Evolutionary conservation across 2,797 vertebrate genomes (phyloP).

Genomic region (Acipenser oxyrinchus): DNA sequence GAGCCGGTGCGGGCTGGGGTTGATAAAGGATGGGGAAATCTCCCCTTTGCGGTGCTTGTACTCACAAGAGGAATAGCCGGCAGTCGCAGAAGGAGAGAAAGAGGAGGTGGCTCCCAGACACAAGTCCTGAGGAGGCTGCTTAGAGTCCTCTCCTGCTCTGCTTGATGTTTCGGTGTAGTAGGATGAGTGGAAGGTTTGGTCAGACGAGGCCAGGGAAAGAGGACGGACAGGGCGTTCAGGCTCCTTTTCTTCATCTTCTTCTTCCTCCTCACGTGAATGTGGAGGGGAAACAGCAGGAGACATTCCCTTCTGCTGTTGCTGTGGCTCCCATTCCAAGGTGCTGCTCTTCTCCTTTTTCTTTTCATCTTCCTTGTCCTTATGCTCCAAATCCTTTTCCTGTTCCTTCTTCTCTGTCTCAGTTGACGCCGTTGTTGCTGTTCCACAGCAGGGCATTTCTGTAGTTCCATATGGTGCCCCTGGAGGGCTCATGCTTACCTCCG

Average conservation of each 20-base stretch:
- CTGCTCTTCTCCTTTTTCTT: slow-evolving; percentile 47
- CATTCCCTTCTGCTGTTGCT: slow-evolving; percentile 51
- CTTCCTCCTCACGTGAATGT: slow-evolving; percentile 60
- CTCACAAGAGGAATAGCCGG: slow-evolving; percentile 71
- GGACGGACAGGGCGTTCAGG: slow-evolving; percentile 70
- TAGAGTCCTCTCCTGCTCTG: slow-evolving; percentile 42
- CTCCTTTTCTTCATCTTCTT: slow-evolving; percentile 61
- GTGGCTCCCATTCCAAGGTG: slow-evolving; percentile 57
- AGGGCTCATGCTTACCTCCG: slow-evolving; percentile 59
- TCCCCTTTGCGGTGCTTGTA: slow-evolving; percentile 73
- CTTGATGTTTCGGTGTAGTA: slow-evolving; percentile 53
- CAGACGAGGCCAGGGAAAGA: slow-evolving; percentile 68
- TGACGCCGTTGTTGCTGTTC: slow-evolving; percentile 27
- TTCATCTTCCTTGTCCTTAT: slow-evolving; percentile 33
- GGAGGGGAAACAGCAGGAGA: slow-evolving; percentile 61
- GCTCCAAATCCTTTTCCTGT: slow-evolving; percentile 30
- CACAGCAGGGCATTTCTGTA: slow-evolving; percentile 29
- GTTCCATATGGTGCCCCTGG: slow-evolving; percentile 32
- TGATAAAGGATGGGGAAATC: slow-evolving; percentile 92
- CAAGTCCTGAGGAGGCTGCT: slow-evolving; percentile 29
- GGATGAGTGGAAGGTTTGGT: slow-evolving; percentile 56
- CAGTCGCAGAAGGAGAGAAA: slow-evolving; percentile 48
- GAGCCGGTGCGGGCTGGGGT: slow-evolving; percentile 74
- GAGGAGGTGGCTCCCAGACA: slow-evolving; percentile 47
- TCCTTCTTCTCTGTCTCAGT: slow-evolving; percentile 42